Base-by-base conservation (phyloP, 2,797 vertebrate genomes). In the Anas bernieri region DNA sequence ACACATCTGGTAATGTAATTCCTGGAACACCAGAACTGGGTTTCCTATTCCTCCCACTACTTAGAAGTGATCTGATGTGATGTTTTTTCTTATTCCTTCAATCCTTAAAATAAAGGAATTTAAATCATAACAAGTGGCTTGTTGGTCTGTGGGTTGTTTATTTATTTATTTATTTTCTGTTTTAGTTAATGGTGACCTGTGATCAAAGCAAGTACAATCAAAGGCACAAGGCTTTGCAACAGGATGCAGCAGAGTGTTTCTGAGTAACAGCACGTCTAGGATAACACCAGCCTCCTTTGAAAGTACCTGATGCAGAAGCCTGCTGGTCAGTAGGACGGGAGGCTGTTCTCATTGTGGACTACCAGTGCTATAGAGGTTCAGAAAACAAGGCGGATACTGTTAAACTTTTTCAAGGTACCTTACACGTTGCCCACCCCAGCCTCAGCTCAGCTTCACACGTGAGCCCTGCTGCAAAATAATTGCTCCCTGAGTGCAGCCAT, bases 361-460 rank as follows among this genome's bases (percentile, higher is more conserved):
- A 16, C 2, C 21, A 86, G 45, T 20, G 54, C 68, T 54, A 54
- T 7, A 82, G 83, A 86, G 63, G 61, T 83, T 70, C 74, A 90
- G 28, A 55, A 62, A 81, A 84, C 45, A 90, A 77, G 62, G 52
- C 61, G 84, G 56, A 83, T 37, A 4, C 20, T 58, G 28, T 31
- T 85, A 55, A 95, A 89, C 83, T 96, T 91, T 61, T 59, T 30
- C 55, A 33, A 61, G 61, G 39, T 58, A 68, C 39, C 85, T 76
- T 23, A 79, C 39, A 52, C 26, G 63, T 22, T 28, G 66, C 56
- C 70, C 58, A 39, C 33, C 80, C 76, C 83, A 68, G 50, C 9
- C 2, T 21, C 80, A 75, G 68, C 33, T 88, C 76, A 70, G 88
- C 22, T 83, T 62, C 4, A 3, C 25, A 28, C 2, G 7, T 14